Evolutionary conservation across 2,797 vertebrate species (phyloP), one percentile per base, ranked within the genome.

Genomic region (Xenentodon cancila): DNA sequence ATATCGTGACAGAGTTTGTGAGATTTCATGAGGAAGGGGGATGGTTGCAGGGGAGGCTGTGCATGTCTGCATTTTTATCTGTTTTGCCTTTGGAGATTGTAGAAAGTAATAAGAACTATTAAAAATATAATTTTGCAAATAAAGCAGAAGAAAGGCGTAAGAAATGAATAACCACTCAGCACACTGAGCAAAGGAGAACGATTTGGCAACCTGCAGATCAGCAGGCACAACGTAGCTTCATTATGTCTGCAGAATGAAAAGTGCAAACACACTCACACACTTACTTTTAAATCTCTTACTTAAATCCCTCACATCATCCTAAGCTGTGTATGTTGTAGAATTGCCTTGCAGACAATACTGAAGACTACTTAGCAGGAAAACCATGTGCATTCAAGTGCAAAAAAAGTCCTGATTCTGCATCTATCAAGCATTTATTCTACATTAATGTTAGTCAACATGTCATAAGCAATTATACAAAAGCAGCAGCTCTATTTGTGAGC

Each of bases 81-180:
- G 44, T 62, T 59, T 15, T 60, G 62, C 64, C 71, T 64, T 55
- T 30, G 7, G 68, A 80, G 62, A 53, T 44, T 50, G 53, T 7
- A 3, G 42, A 40, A 67, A 55, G 58, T 52, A 56, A 68, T 62
- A 17, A 50, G 1, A 30, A 63, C 65, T 58, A 59, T 76, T 79
- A 18, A 53, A 81, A 80, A 69, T 25, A 53, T 37, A n/a, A 56
- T 78, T 73, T 68, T 70, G 56, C 22, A 20, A 73, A 70, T 61
- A 42, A 62, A 43, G 45, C 52, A 63, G 13, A 62, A 60, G 43
- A 59, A 22, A 68, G 22, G 21, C 13, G 16, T 40, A 15, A 40
- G 37, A 9, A 4, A 27, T 22, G 32, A 53, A 50, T 61, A 67
- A 59, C 34, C 16, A 51, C 58, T 53, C 50, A 65, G 34, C 53